Percentiles rank a stretch among this genome's conserved stretches.
Conservation (phyloP, 2,888 invertebrate genomes). For the Ornithoptera priamus region DNA sequence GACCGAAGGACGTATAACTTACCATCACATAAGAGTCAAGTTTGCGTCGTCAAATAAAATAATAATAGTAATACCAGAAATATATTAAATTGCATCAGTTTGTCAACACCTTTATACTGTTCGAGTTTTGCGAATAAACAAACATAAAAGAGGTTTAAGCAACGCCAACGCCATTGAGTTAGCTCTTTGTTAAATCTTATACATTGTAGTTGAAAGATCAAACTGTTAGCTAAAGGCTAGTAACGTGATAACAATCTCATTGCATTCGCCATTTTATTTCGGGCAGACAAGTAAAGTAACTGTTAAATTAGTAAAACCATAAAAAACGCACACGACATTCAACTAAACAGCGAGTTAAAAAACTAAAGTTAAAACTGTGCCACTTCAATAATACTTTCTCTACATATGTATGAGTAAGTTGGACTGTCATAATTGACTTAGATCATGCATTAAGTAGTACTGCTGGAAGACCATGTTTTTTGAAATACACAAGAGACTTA, state of each 20-base stretch:
- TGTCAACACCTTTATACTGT: constrained; percentile 7
- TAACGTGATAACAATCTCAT: constrained; percentile 18
- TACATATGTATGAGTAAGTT: no score
- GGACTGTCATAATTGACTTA: no score
- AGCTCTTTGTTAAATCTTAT: constrained; percentile 17
- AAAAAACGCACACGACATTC: neutral
- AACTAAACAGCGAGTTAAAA: no score
- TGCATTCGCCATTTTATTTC: constrained; percentile 11
- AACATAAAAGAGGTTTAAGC: constrained; percentile 22
- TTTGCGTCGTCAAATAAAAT: no score
- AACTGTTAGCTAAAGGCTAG: neutral
- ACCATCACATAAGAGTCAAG: no score
- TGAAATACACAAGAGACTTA: no score
- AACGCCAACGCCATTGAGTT: constrained; percentile 13
- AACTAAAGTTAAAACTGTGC: no score
- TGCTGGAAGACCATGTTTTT: no score
- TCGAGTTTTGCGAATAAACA: constrained; percentile 4
- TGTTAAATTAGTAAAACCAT: neutral
- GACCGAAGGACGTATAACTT: no score
- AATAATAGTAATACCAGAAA: no score
- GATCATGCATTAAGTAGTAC: no score
- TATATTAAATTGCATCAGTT: neutral
- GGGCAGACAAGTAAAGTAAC: neutral
- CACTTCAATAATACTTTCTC: no score
- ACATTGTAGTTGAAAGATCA: constrained; percentile 18